Base-by-base conservation (phyloP, 2,113 vertebrate genomes). In the Pomatorhinus ruficollis region DNA sequence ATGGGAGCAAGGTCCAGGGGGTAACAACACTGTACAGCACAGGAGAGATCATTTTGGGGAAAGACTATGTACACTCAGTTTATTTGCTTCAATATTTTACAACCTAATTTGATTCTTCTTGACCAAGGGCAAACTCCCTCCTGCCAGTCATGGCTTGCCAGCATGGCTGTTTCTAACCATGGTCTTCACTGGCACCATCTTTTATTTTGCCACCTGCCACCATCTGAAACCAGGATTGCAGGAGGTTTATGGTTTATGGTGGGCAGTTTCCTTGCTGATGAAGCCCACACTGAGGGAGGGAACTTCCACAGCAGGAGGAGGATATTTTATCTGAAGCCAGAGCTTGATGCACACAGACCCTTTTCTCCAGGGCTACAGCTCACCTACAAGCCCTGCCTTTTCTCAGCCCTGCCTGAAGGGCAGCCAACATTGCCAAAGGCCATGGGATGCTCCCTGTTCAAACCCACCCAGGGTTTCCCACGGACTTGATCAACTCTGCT, bases 381-480 rank as follows among this genome's bases (percentile, higher is more conserved):
- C 47, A 80, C 40, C 57, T 75, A 35, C 18, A 3, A 5, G 2
- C 17, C 15, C 22, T 72, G 39, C 4, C 18, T 83, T 54, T 86
- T 27, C 54, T 78, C 27, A n/a, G 54, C 15, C 52, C 50, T 72
- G 27, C 2, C 2, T 22, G 39, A 75, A 85, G 31, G n/a, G 25
- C 31, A 84, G 44, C 1, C 37, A 78, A 30, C 56, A 40, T 71
- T 70, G 52, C 31, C 40, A 78, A 56, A 89, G 40, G 27, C 27
- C 37, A 24, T 0, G 0, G 44, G 49, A 45, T 2, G 1, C 8
- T 21, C n/a, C 13, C 18, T 39, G 10, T 33, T 71, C 53, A 57
- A 65, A 61, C 33, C 27, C 65, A 79, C 20, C n/a, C 40, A 47
- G 0, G 40, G 37, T 45, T 86, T 88, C 5, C 3, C 5, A 79